Evolutionary conservation across 2,113 vertebrate genomes (phyloP).

Genomic region (Turnix velox): DNA sequence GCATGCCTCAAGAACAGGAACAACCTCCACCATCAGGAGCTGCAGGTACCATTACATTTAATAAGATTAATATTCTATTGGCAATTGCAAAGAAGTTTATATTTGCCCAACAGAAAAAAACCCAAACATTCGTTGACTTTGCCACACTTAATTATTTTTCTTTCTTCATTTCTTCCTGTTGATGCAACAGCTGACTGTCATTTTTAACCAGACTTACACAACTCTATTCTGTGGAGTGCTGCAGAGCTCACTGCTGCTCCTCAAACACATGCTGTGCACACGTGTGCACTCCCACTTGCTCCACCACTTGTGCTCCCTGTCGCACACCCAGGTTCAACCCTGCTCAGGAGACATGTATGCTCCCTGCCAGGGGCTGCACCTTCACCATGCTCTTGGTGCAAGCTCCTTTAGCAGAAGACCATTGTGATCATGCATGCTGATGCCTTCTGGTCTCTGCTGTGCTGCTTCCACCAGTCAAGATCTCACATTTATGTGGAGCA

Average conservation of each 20-base stretch:
- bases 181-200: not conserved
- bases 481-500: fast-evolving
- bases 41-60: not conserved
- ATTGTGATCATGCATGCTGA: fast-evolving
- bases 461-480: not conserved
- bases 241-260: not conserved
- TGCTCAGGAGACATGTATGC: not conserved
- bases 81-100: not conserved
- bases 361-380: not conserved
- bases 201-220: not conserved
- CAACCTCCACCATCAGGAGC: not conserved
- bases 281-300: not conserved
- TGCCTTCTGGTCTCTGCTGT: not conserved
- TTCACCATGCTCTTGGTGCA: not conserved
- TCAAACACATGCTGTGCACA: slow-evolving; percentile 15
- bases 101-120: not conserved
- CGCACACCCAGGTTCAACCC: not conserved
- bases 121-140: not conserved
- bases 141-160: not conserved
- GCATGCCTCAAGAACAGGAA: not conserved
- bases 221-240: not conserved
- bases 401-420: not conserved
- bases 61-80: not conserved
- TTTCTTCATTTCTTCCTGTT: not conserved
- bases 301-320: not conserved